phyloP scores from a whole-genome alignment of 1,140 invertebrate genomes.

The Bombus huntii region DNA sequence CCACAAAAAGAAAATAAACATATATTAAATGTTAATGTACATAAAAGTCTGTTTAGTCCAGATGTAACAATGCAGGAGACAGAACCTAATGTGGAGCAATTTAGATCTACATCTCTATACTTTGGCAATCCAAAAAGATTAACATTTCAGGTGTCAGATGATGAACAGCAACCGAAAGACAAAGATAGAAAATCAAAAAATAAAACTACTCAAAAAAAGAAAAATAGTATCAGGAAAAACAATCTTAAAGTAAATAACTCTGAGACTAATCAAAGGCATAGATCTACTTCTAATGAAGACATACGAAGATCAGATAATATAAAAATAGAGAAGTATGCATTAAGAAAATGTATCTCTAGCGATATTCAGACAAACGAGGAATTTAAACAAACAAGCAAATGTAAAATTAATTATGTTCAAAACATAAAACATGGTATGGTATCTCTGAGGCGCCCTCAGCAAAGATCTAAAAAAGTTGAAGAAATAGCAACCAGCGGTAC shows the following conservation, averaged over 20 bases:
- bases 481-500: neutral
- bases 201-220: conserved; percentile 1
- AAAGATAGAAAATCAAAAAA: neutral
- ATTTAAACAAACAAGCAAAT: neutral
- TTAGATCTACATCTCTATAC: neutral
- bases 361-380: neutral
- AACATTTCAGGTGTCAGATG: conserved; percentile 7
- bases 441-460: neutral
- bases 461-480: neutral
- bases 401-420: neutral
- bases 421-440: neutral
- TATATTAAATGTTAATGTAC: neutral
- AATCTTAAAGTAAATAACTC: neutral
- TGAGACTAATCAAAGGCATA: neutral
- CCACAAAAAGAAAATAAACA: neutral
- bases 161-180: conserved; percentile 7
- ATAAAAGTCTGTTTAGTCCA: conserved; percentile 4
- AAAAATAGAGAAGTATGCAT: neutral
- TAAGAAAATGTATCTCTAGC: neutral
- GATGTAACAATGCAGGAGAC: neutral
- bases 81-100: neutral
- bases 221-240: neutral
- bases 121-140: neutral
- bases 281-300: neutral
- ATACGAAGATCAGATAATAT: neutral